These are phyloP conservation scores for Atrina japonica DNA, from an alignment of 2,888 invertebrate genomes.

Conservation along the genomic window DNA sequence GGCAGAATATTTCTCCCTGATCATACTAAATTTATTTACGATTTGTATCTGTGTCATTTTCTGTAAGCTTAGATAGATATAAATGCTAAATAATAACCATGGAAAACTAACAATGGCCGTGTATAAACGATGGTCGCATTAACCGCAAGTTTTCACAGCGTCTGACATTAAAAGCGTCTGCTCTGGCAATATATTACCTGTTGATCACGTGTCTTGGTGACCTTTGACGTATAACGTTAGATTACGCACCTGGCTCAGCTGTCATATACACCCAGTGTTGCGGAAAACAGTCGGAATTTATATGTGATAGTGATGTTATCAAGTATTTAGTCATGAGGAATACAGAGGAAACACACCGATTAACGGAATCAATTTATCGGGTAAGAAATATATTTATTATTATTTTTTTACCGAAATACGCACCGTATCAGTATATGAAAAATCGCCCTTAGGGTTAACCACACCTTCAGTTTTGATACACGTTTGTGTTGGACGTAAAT, in stretches of 20 bases:
- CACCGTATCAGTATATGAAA: too few relatives aligned
- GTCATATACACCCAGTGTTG: constrained; percentile 27
- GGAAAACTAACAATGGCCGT: too few relatives aligned
- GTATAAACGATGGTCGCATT: too few relatives aligned
- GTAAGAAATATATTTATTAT: constrained; percentile 42
- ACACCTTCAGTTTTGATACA: constrained; percentile 24
- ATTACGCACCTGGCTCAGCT: constrained; percentile 36
- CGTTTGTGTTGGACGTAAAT: background rate
- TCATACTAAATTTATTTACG: too few relatives aligned
- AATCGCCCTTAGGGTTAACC: constrained; percentile 2
- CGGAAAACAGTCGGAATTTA: constrained; percentile 22
- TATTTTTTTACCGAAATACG: constrained; percentile 13
- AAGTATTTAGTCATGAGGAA: constrained; percentile 52
- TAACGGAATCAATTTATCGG: constrained; percentile 64
- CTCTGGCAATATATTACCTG: too few relatives aligned
- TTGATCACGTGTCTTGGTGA: constrained; percentile 30
- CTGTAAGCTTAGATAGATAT: too few relatives aligned
- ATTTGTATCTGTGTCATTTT: too few relatives aligned
- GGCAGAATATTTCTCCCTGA: too few relatives aligned
- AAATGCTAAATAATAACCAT: too few relatives aligned
- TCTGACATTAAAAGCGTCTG: too few relatives aligned
- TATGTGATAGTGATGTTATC: background rate
- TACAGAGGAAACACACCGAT: constrained; percentile 61
- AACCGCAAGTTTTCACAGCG: too few relatives aligned
- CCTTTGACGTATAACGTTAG: constrained; percentile 46